phyloP scores from a whole-genome alignment of 1,140 invertebrate genomes.

The Xylocopa sonorina region DNA sequence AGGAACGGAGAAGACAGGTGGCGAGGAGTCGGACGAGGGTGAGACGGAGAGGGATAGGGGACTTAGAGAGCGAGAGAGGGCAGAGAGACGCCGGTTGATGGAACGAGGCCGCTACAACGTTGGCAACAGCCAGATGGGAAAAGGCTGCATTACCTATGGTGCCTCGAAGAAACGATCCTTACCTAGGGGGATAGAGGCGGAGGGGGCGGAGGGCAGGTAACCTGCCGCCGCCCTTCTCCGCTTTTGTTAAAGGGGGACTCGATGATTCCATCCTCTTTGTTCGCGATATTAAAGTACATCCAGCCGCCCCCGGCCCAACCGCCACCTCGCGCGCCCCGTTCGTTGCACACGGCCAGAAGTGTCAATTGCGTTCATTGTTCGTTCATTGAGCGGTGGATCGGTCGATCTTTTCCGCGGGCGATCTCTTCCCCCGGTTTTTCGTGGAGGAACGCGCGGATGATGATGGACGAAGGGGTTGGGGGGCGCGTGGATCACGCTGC shows the following conservation, averaged over 20 bases:
- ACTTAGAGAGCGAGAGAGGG: conserved; percentile 44
- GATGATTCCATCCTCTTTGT: conserved; percentile 68
- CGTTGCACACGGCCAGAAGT: conserved; percentile 45
- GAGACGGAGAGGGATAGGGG: conserved; percentile 52
- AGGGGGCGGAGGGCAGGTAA: conserved; percentile 51
- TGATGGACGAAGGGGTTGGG: not conserved
- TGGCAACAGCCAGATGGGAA: conserved; percentile 77
- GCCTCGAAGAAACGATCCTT: conserved; percentile 68
- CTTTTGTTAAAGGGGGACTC: conserved; percentile 68
- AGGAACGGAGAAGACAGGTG: conserved; percentile 42
- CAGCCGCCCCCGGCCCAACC: conserved; percentile 42
- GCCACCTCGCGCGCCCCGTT: conserved; percentile 30
- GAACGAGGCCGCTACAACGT: conserved; percentile 78
- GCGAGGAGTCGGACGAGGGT: conserved; percentile 45
- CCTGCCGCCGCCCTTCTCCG: conserved; percentile 44
- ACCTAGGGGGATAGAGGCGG: conserved; percentile 7
- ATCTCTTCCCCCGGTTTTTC: not conserved
- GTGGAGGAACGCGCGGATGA: not conserved
- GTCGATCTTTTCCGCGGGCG: conserved; percentile 24
- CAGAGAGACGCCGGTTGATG: conserved; percentile 73
- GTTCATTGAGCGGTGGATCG: conserved; percentile 43
- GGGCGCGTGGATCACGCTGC: not conserved
- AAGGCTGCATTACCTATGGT: conserved; percentile 77
- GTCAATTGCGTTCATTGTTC: conserved; percentile 69
- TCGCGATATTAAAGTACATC: conserved; percentile 69